Conservation (phyloP, 2,797 vertebrate genomes). For the Mycteria americana region DNA sequence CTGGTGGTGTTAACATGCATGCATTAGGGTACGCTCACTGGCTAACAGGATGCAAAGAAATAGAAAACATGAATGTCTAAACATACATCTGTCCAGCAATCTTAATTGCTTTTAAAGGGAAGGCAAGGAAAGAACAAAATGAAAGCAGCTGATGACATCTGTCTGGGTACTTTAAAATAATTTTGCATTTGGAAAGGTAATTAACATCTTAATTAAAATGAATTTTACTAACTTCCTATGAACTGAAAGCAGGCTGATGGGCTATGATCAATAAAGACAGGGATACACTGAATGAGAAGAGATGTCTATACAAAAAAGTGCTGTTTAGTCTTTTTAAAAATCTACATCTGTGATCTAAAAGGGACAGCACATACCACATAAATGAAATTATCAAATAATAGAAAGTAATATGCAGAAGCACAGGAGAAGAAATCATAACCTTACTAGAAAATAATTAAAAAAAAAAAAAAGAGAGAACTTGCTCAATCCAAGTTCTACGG, state of each 20-base stretch:
- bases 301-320: neutral
- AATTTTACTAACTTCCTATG: neutral
- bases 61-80: neutral
- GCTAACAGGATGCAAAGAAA: neutral
- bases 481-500: accelerated
- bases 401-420: neutral
- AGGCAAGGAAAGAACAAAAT: neutral
- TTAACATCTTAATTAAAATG: neutral
- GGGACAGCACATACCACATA: neutral
- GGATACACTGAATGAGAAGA: neutral
- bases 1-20: neutral
- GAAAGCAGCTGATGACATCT: neutral
- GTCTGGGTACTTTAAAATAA: neutral
- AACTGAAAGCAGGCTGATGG: neutral
- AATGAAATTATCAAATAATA: neutral
- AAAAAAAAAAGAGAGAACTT: neutral
- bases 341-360: neutral
- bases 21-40: neutral
- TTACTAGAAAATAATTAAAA: neutral
- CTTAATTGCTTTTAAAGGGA: neutral
- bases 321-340: neutral
- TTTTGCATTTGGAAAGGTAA: neutral
- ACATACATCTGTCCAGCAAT: neutral
- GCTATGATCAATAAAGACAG: neutral
- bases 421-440: neutral